A percentile compares a stretch with the other conserved stretches of the same genome.
Evolutionary conservation across 2,888 invertebrate species (phyloP).

Genomic region (Eristalis intricaria): DNA sequence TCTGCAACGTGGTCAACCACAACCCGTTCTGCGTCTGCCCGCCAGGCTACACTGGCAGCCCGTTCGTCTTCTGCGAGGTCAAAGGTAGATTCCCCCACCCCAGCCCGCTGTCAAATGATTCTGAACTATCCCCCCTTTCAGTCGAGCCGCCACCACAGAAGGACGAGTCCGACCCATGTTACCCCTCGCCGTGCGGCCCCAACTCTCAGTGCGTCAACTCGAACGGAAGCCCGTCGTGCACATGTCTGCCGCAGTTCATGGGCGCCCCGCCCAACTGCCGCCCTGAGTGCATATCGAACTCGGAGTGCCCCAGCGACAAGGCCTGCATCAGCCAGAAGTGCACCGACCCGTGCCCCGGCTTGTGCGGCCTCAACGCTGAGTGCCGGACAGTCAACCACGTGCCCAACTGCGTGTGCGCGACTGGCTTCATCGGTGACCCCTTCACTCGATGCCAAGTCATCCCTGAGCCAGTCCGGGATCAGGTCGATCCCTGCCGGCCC

Average conservation of each 20-base stretch:
- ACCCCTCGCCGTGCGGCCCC: conserved; percentile 86
- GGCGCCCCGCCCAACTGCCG: conserved; percentile 88
- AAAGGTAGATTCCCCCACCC: conserved; percentile 33
- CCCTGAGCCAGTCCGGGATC: conserved; percentile 76
- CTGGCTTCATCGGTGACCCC: conserved; percentile 87
- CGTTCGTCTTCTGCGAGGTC: conserved; percentile 84
- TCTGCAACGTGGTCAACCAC: conserved; percentile 87
- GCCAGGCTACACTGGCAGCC: conserved; percentile 85
- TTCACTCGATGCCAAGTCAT: conserved; percentile 85
- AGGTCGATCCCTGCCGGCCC: conserved; percentile 84
- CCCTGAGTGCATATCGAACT: conserved; percentile 88
- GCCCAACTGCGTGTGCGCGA: conserved; percentile 87
- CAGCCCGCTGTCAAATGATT: neutral
- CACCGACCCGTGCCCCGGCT: conserved; percentile 88
- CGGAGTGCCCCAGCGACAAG: conserved; percentile 87
- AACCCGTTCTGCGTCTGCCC: conserved; percentile 88
- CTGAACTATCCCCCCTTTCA: conserved; percentile 37
- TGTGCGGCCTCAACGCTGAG: conserved; percentile 87
- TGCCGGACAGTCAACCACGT: conserved; percentile 89
- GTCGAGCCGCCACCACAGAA: conserved; percentile 59
- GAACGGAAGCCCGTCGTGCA: conserved; percentile 87
- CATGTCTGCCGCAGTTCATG: conserved; percentile 86
- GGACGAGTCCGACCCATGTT: conserved; percentile 81
- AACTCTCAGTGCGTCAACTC: conserved; percentile 87
- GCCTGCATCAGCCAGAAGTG: conserved; percentile 90